Percentiles rank a stretch among this genome's conserved stretches.
These are phyloP conservation scores for Caenorhabditis sinica DNA, from an alignment of 2,888 invertebrate species.

Conservation along the genomic window DNA sequence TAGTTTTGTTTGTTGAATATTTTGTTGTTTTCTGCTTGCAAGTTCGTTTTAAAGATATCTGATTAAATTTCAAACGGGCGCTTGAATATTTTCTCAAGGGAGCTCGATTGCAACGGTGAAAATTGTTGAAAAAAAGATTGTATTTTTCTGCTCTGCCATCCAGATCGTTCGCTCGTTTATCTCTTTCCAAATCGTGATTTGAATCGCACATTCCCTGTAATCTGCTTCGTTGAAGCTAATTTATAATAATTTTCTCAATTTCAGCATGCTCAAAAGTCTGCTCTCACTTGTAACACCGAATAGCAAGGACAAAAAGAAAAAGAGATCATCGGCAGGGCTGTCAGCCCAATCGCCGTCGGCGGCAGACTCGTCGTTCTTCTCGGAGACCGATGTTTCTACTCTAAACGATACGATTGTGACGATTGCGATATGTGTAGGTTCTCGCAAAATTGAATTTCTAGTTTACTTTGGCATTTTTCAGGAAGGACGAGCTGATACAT, in stretches of 20 bases:
- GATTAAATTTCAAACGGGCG: too few species aligned
- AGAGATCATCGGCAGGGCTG: slow-evolving; percentile 15
- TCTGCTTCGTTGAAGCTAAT: background rate
- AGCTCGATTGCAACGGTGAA: too few species aligned
- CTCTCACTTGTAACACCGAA: slow-evolving; percentile 52
- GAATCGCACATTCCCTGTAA: too few species aligned
- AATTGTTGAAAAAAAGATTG: too few species aligned
- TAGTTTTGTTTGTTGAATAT: too few species aligned
- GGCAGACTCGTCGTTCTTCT: slow-evolving; percentile 35
- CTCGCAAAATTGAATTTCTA: background rate
- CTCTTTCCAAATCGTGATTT: too few species aligned
- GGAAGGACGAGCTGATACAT: slow-evolving; percentile 27
- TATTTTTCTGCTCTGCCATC: too few species aligned
- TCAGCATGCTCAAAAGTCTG: slow-evolving; percentile 53
- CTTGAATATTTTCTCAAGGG: too few species aligned
- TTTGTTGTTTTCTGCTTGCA: too few species aligned
- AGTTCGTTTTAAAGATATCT: too few species aligned
- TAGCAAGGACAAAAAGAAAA: slow-evolving; percentile 48
- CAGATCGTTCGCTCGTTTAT: too few species aligned
- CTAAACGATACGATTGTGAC: slow-evolving; percentile 41
- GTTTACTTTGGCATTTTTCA: slow-evolving; percentile 3
- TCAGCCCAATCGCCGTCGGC: slow-evolving; percentile 1
- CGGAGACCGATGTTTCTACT: slow-evolving; percentile 37
- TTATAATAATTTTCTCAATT: background rate
- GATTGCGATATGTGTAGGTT: slow-evolving; percentile 32